These are phyloP conservation scores for Meteorus cinctellus DNA, from an alignment of 2,888 invertebrate species.

Conservation along the genomic window DNA sequence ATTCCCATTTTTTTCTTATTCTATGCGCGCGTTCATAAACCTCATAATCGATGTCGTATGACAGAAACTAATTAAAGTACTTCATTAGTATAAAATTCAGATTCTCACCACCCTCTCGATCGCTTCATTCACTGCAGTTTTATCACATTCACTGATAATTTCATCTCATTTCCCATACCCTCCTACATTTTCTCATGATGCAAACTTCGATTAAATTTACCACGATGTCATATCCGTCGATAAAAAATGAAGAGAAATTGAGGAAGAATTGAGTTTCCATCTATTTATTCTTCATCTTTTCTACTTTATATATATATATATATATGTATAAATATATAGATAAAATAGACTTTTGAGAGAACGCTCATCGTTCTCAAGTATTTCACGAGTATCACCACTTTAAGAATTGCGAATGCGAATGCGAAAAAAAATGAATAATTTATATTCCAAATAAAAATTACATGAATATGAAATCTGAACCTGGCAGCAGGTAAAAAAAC, in stretches of 20 bases:
- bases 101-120: conserved; percentile 23
- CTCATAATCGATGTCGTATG: conserved; percentile 27
- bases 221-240: conserved; percentile 5
- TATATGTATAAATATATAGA: not conserved
- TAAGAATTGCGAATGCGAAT: conserved; percentile 14
- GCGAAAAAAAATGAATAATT: conserved; percentile 12
- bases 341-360: not conserved
- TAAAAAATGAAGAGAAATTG: conserved; percentile 7
- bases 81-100: conserved; percentile 40
- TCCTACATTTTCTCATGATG: conserved; percentile 15
- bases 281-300: conserved; percentile 2
- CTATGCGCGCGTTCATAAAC: not conserved
- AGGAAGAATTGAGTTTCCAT: not conserved
- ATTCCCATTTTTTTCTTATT: not conserved
- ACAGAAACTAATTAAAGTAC: conserved; percentile 44
- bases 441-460: not conserved
- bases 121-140: conserved; percentile 15
- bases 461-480: not conserved
- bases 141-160: conserved; percentile 31
- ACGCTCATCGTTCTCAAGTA: not conserved
- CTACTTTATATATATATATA: not conserved
- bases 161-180: conserved; percentile 13
- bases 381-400: conserved; percentile 20
- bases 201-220: conserved; percentile 35
- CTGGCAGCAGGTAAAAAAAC: not conserved